Evolutionary conservation across 2,888 invertebrate genomes (phyloP).

Genomic region (Macaria notata): DNA sequence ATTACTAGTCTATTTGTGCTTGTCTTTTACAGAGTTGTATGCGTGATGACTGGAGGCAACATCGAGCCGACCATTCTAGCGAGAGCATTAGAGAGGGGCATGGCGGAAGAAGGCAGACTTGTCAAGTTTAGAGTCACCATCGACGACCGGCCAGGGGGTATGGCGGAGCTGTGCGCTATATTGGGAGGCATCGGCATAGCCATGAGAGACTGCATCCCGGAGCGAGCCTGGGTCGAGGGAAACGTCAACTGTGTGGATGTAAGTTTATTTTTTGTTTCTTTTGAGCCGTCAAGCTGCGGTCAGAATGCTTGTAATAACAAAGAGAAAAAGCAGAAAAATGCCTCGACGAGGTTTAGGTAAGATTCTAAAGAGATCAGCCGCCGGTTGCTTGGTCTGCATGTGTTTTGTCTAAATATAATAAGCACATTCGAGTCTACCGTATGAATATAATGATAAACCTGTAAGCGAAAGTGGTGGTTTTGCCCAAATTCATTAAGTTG

Average conservation of each 20-base stretch:
- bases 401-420: too few species aligned
- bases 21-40: constrained; percentile 85
- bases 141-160: constrained; percentile 92
- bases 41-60: constrained; percentile 92
- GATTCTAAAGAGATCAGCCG: too few species aligned
- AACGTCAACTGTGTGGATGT: constrained; percentile 87
- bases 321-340: too few species aligned
- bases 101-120: constrained; percentile 93
- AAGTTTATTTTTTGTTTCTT: constrained; percentile 5
- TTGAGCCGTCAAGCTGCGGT: too few species aligned
- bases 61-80: constrained; percentile 95
- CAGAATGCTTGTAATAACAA: too few species aligned
- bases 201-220: constrained; percentile 96
- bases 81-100: constrained; percentile 92
- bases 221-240: constrained; percentile 95
- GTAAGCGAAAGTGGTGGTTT: too few species aligned
- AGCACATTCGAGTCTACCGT: too few species aligned
- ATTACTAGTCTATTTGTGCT: not conserved
- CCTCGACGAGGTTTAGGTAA: too few species aligned
- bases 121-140: constrained; percentile 83
- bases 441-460: too few species aligned
- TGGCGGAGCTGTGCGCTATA: constrained; percentile 90
- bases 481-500: too few species aligned
- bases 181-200: constrained; percentile 90
- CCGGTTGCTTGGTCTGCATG: too few species aligned